phyloP scores from a whole-genome alignment of 64 coral and sea anemone species.

The Pachyseris speciosa region DNA sequence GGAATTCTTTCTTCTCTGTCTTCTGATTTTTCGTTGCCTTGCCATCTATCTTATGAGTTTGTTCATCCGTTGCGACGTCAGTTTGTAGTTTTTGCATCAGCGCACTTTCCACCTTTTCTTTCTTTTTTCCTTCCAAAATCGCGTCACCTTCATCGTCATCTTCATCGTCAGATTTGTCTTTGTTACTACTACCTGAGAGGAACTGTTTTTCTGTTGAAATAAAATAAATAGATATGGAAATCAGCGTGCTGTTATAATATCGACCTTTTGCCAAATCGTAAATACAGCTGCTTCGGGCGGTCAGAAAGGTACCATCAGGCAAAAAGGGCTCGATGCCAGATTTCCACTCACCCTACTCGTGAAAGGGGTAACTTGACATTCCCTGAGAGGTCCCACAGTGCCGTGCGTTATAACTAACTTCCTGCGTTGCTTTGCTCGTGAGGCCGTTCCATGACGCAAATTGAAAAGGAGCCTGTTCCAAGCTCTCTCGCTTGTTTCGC shows the following conservation, averaged over 20 bases:
- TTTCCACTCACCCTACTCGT: neutral
- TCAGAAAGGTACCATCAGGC: too few relatives aligned
- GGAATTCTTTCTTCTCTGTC: constrained; percentile 27
- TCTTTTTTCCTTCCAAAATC: neutral
- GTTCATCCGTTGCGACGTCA: constrained; percentile 35
- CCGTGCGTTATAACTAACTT: too few relatives aligned
- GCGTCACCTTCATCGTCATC: neutral
- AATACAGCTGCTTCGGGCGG: too few relatives aligned
- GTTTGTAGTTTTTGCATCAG: constrained; percentile 36
- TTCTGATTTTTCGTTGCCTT: constrained; percentile 25
- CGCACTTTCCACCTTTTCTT: neutral
- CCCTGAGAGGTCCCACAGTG: too few relatives aligned
- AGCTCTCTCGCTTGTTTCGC: too few relatives aligned
- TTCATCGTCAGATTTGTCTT: neutral
- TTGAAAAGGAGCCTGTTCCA: too few relatives aligned
- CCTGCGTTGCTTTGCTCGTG: too few relatives aligned
- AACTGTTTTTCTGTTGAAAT: constrained; percentile 11
- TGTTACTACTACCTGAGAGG: neutral
- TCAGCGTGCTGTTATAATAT: neutral
- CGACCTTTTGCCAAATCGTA: neutral
- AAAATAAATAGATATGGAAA: neutral
- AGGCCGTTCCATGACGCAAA: too few relatives aligned
- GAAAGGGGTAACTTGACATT: neutral
- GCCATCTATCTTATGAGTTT: neutral
- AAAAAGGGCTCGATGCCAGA: too few relatives aligned